phyloP scores from a whole-genome alignment of 1,140 invertebrate genomes.

The Sycophaga agraensis region DNA sequence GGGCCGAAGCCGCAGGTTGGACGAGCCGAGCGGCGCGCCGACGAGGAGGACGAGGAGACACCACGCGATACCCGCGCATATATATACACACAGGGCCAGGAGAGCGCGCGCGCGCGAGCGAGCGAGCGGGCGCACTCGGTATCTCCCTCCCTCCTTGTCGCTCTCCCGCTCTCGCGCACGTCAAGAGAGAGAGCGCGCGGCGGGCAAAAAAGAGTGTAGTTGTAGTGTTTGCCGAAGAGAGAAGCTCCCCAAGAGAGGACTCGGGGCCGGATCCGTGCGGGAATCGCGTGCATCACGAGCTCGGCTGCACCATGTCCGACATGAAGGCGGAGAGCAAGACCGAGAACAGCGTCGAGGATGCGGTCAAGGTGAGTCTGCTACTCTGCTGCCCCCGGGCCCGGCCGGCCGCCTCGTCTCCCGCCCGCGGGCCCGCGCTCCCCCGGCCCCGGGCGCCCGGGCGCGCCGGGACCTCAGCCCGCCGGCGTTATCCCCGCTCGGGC shows the following conservation, averaged over 20 bases:
- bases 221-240: slow-evolving; percentile 52
- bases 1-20: no score
- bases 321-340: slow-evolving; percentile 57
- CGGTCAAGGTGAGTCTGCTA: slow-evolving; percentile 20
- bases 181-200: slow-evolving; percentile 1
- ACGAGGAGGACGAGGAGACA: no score
- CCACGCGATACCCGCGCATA: no score
- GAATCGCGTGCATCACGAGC: neutral
- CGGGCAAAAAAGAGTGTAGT: slow-evolving; percentile 43
- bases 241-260: neutral
- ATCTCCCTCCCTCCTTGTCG: slow-evolving; percentile 43
- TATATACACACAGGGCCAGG: no score
- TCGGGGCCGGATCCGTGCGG: neutral
- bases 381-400: neutral
- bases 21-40: no score
- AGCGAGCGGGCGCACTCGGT: no score
- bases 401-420: slow-evolving; percentile 36
- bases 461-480: neutral
- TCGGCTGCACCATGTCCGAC: slow-evolving; percentile 51
- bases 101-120: slow-evolving; percentile 27
- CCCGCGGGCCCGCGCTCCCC: slow-evolving; percentile 35
- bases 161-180: neutral
- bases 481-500: no score
- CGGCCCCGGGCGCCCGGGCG: slow-evolving; percentile 21
- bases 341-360: slow-evolving; percentile 57